phyloP scores from a whole-genome alignment of 2,113 vertebrate genomes.

The Hydrolagus affinis region DNA sequence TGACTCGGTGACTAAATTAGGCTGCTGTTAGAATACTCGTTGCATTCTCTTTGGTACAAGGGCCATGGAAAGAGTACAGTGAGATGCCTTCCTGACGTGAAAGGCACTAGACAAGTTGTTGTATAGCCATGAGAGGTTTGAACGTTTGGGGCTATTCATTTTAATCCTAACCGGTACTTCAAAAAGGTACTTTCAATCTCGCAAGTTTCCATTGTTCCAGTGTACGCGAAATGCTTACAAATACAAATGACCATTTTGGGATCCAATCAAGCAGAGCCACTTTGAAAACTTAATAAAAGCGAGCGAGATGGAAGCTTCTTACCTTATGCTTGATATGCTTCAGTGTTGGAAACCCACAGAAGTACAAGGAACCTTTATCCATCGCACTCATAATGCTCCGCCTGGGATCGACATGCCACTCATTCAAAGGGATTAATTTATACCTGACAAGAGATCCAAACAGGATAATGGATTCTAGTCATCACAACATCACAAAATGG shows the following conservation, averaged over 20 bases:
- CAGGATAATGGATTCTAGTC: neutral
- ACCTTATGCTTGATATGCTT: slow-evolving; percentile 92
- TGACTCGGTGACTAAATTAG: too few relatives aligned
- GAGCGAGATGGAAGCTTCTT: slow-evolving; percentile 36
- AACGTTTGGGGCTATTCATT: too few relatives aligned
- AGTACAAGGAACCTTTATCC: slow-evolving; percentile 76
- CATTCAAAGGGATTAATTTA: slow-evolving; percentile 73
- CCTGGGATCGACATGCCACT: slow-evolving; percentile 73
- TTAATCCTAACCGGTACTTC: neutral
- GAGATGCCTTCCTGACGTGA: too few relatives aligned
- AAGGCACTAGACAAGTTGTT: too few relatives aligned
- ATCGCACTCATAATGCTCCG: slow-evolving; percentile 61
- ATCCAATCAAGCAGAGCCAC: neutral
- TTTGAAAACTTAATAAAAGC: slow-evolving; percentile 20
- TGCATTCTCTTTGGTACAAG: too few relatives aligned
- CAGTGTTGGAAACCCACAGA: slow-evolving; percentile 92
- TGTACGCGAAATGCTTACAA: neutral
- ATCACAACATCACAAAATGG: neutral
- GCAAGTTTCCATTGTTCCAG: neutral
- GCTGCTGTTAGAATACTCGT: too few relatives aligned
- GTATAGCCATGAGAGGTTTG: too few relatives aligned
- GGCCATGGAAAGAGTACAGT: too few relatives aligned
- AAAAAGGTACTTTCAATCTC: neutral
- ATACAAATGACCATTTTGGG: neutral
- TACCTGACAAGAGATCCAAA: slow-evolving; percentile 53